Evolutionary conservation across 2,797 vertebrate species (phyloP), one percentile per base, ranked within the genome.

Genomic region (Pipistrellus nathusii): DNA sequence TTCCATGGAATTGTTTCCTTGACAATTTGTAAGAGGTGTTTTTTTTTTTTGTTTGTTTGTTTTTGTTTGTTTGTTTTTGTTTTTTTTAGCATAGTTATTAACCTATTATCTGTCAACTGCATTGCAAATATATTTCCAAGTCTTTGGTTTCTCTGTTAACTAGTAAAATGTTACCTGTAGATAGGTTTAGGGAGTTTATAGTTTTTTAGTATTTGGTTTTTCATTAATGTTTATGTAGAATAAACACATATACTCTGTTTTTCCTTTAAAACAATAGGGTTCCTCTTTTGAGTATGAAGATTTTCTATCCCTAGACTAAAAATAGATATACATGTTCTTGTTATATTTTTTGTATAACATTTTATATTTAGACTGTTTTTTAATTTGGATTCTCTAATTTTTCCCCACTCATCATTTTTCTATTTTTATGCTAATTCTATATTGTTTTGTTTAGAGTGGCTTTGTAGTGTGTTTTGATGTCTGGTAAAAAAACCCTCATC

Each of bases 41-140:
- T 84, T 91, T 84, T 68, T 68, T 38, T 91, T 84, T 68, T 68
- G n/a, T n/a, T n/a, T n/a, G n/a, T n/a, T n/a, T n/a, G n/a, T n/a
- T n/a, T n/a, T n/a, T n/a, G n/a, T n/a, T n/a, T n/a, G n/a, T n/a
- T n/a, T n/a, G n/a, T n/a, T n/a, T n/a, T n/a, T n/a, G n/a, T 72
- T 68, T 38, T 91, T 84, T 68, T 68, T 38, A 64, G 62, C 25
- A 4, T 81, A 78, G 38, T n/a, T 80, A 46, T 71, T 83, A 88
- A 80, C 64, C 53, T 77, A 51, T 93, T 92, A 71, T 27, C 38
- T 96, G 46, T 66, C 81, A 87, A 87, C 44, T 93, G 64, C 68
- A 86, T 88, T 89, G 38, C 23, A 94, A 88, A 85, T 96, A 94
- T 94, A 96, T 97, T 98, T 89, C 92, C 64, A 68, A 75, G 8